These are phyloP conservation scores for Nycticebus coucang DNA, from an alignment of 2,113 vertebrate species.

Conservation along the genomic window DNA sequence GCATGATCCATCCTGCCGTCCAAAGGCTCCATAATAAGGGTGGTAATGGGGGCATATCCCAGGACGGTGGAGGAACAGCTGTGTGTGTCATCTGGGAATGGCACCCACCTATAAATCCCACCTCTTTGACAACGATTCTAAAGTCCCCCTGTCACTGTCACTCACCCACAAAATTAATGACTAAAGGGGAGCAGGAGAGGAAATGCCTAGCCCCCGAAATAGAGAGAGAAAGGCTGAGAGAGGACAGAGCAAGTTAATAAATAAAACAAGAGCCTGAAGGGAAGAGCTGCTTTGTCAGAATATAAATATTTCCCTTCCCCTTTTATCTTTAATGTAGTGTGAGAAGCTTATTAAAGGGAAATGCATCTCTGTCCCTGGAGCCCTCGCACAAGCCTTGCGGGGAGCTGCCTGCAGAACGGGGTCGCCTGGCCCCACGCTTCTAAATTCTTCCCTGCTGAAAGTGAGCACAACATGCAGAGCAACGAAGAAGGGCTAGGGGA, in stretches of 20 bases:
- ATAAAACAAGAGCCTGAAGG: constrained; percentile 89
- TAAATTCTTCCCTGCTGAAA: constrained; percentile 82
- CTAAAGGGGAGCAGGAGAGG: constrained; percentile 76
- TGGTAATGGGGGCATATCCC: neutral
- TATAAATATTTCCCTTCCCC: constrained; percentile 89
- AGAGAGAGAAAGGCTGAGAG: constrained; percentile 67
- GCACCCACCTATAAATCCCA: constrained; percentile 60
- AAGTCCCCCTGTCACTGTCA: constrained; percentile 79
- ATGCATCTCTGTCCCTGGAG: constrained; percentile 83
- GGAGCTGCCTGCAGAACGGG: constrained; percentile 74
- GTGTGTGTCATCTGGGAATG: constrained; percentile 79
- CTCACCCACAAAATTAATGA: constrained; percentile 74
- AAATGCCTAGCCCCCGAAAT: constrained; percentile 71
- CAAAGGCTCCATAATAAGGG: constrained; percentile 39
- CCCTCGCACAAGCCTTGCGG: constrained; percentile 77
- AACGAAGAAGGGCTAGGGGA: constrained; percentile 72
- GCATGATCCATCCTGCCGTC: neutral
- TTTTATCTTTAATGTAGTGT: constrained; percentile 90
- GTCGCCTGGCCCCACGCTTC: constrained; percentile 62
- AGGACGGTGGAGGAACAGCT: constrained; percentile 41
- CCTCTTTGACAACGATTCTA: constrained; percentile 70
- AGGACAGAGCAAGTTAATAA: constrained; percentile 87
- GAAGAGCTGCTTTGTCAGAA: constrained; percentile 90
- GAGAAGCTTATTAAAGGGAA: constrained; percentile 89
- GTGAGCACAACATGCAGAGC: constrained; percentile 59